phyloP scores from a whole-genome alignment of 1,140 invertebrate genomes.

The Rhyzopertha dominica region DNA sequence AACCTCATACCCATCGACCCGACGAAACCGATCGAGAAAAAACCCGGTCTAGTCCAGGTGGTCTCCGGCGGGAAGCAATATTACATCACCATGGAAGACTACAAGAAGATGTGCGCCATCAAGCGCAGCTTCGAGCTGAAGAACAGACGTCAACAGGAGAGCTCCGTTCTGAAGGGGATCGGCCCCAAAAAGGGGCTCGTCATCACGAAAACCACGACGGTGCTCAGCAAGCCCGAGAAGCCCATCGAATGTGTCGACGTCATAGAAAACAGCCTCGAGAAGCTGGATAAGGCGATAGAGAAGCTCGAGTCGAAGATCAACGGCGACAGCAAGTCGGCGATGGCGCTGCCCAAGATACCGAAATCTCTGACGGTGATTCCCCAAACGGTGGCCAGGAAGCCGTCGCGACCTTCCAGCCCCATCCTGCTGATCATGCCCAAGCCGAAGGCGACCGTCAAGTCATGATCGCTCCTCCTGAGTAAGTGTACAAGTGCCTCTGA shows the following conservation, averaged over 20 bases:
- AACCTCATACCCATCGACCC: slow-evolving; percentile 61
- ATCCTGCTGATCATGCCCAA: slow-evolving; percentile 31
- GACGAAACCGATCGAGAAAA: slow-evolving; percentile 30
- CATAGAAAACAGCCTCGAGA: slow-evolving; percentile 34
- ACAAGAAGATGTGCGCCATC: slow-evolving; percentile 64
- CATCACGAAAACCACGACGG: slow-evolving; percentile 29
- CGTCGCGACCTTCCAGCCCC: slow-evolving; percentile 35
- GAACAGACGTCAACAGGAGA: slow-evolving; percentile 47
- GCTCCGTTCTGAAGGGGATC: slow-evolving; percentile 35
- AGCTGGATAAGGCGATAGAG: slow-evolving; percentile 37
- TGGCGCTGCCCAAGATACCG: slow-evolving; percentile 64
- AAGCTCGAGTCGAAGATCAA: slow-evolving; percentile 32
- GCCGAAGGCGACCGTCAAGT: slow-evolving; percentile 8
- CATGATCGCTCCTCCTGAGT: neutral
- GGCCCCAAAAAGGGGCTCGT: slow-evolving; percentile 28
- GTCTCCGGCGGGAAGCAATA: slow-evolving; percentile 61
- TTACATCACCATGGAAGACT: slow-evolving; percentile 63
- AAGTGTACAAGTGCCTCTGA: too few species aligned
- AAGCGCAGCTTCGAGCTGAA: slow-evolving; percentile 55
- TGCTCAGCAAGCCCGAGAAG: slow-evolving; percentile 12
- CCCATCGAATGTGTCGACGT: slow-evolving; percentile 24
- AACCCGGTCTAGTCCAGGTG: slow-evolving; percentile 49
- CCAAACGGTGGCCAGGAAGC: slow-evolving; percentile 51
- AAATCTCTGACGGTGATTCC: slow-evolving; percentile 71
- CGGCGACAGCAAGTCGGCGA: slow-evolving; percentile 17